Base-by-base conservation (phyloP, 2,113 vertebrate genomes). In the Pimephales promelas region DNA sequence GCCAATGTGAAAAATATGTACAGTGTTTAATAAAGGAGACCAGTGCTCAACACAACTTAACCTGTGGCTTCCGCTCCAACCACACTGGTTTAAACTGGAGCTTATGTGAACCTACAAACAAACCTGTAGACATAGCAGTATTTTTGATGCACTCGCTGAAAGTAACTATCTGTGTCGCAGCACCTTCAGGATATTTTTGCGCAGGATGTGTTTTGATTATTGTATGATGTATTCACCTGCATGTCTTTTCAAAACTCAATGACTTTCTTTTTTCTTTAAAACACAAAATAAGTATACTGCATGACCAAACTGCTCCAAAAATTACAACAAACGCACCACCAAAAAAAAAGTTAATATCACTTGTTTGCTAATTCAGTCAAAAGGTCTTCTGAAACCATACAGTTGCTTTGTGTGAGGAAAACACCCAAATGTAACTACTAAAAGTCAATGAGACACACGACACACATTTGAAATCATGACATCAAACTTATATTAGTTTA, bases 1-100 rank as follows among this genome's bases (percentile, higher is more conserved):
- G 78, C n/a, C 56, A 62, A 14, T 79, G n/a, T 61, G n/a, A 61
- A 77, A 57, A 31, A 77, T 24, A 61, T 45, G 57, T 20, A 47
- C 36, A 2, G 34, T 79, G 45, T 62, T 62, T 28, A 79, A 62
- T 62, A 7, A 79, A 45, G 36, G 13, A 10, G 76, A 45, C 9
- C 18, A 9, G 49, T 34, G 28, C 20, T 34, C 16, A 16, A 45
- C 57, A 61, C 57, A 40, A 62, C 36, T 62, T 8, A 79, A 79
- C 56, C 76, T 62, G n/a, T 62, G 56, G 40, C 36, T 61, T 24
- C 57, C 45, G 57, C 16, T 28, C 40, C 56, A 47, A 45, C 57
- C 22, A 26, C 13, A 79, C 76, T 62, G 28, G 45, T 79, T 47
- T 62, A 61, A 62, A 28, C 57, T 36, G 4, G 34, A 45, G 57